Conservation (phyloP, 2,888 invertebrate species). For the Eupsilia transversa region DNA sequence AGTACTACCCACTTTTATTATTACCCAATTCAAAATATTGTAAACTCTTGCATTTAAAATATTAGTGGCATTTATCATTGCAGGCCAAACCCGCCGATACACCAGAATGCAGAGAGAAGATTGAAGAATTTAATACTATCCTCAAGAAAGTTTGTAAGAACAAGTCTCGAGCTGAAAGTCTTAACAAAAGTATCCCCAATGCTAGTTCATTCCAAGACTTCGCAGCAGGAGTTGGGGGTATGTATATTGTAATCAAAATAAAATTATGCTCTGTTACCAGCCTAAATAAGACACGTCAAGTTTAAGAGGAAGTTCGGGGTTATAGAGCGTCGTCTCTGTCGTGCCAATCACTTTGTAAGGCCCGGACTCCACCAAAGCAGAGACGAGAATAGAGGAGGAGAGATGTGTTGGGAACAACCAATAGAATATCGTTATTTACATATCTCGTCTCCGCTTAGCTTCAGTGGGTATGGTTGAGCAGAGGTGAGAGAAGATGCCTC, state of each 20-base stretch:
- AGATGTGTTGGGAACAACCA: no score
- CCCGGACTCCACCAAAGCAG: no score
- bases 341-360: background rate
- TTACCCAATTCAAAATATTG: conserved; percentile 5
- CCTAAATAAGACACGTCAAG: background rate
- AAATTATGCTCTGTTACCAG: no score
- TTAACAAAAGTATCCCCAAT: conserved; percentile 68
- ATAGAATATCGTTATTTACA: no score
- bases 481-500: no score
- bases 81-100: conserved; percentile 69
- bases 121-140: conserved; percentile 78
- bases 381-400: no score
- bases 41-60: conserved; percentile 43
- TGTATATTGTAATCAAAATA: conserved; percentile 22
- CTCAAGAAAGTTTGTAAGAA: conserved; percentile 74
- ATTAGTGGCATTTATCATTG: conserved; percentile 50
- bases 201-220: conserved; percentile 79
- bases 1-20: background rate
- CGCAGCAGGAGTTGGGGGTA: conserved; percentile 79
- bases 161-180: conserved; percentile 62
- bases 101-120: conserved; percentile 74
- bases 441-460: no score
- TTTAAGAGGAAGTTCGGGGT: background rate
- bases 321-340: background rate
- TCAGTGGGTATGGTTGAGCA: no score